Base-by-base conservation (phyloP, 2,888 invertebrate genomes). In the Zaprionus lineosus region DNA sequence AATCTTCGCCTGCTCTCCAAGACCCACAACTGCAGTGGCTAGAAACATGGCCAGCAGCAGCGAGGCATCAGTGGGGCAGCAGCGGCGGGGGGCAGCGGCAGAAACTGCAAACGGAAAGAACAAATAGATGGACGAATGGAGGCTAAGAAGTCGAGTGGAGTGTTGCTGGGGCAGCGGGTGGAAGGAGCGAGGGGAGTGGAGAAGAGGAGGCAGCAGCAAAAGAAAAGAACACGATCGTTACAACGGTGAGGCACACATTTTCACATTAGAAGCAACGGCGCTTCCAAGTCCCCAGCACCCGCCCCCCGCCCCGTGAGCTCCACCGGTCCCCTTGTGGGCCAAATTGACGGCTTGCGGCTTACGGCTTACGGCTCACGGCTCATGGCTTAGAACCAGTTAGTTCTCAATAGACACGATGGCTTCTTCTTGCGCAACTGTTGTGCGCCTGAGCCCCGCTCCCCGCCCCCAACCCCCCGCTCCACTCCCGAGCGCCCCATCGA, bases 161-260 rank as follows among this genome's bases (percentile, higher is more conserved):
- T n/a, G n/a, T n/a, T n/a, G n/a, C n/a, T n/a, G n/a, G n/a, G n/a
- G n/a, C n/a, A n/a, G n/a, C n/a, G n/a, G n/a, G n/a, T n/a, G n/a
- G 26, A 7, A 19, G 16, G 0, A 1, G 1, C 1, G 11, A 6
- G 2, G 2, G 37, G 5, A 0, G 8, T 4, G 6, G 2, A 18
- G 21, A 5, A 7, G 18, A 19, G 14, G 21, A 14, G 11, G 21
- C 18, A 18, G 24, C 3, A 41, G 6, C 3, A 29, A 12, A 43
- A 43, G 15, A 29, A 7, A 43, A 34, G 5, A 34, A 33, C 11
- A 36, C 29, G 61, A 50, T 56, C 58, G 47, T 58, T 76, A 79
- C 81, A 82, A 83, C 84, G 83, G 83, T 82, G 84, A 84, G 81
- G 79, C 81, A 83, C 85, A 82, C 85, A 82, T 84, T 84, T 77